Evolutionary conservation across 2,888 invertebrate species (phyloP).

Genomic region (Himalopsyche tibetana): DNA sequence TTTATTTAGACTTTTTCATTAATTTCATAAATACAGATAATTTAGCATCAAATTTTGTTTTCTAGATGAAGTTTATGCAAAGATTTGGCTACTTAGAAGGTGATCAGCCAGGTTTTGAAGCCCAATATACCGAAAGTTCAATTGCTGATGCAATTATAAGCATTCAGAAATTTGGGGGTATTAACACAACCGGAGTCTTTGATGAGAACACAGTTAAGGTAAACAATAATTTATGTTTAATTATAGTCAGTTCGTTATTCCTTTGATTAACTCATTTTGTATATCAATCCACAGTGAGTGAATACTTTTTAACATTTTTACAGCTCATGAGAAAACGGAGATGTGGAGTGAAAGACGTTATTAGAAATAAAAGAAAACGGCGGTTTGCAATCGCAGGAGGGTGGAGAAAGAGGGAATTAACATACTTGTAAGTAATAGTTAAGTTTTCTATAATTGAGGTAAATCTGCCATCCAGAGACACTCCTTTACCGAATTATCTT

Average conservation of each 20-base stretch:
- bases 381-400: slow-evolving; percentile 80
- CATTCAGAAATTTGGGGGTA: slow-evolving; percentile 84
- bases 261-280: not conserved
- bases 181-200: slow-evolving; percentile 82
- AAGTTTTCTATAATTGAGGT: not conserved
- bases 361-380: slow-evolving; percentile 72
- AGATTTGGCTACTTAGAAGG: slow-evolving; percentile 83
- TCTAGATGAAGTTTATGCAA: slow-evolving; percentile 81
- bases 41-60: too few species aligned
- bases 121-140: slow-evolving; percentile 80
- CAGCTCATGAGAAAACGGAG: slow-evolving; percentile 82
- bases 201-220: slow-evolving; percentile 81
- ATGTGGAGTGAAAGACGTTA: slow-evolving; percentile 85
- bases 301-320: slow-evolving; percentile 38
- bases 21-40: too few species aligned
- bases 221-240: slow-evolving; percentile 61
- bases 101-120: slow-evolving; percentile 73
- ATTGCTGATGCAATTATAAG: slow-evolving; percentile 80
- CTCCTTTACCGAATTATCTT: too few species aligned
- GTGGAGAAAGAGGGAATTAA: slow-evolving; percentile 82
- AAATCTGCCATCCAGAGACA: too few species aligned
- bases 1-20: too few species aligned
- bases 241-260: not conserved
- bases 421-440: slow-evolving; percentile 79
- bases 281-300: not conserved